Evolutionary conservation across 2,113 vertebrate genomes (phyloP), one percentile per base, ranked within the genome.

Genomic region (Oncorhynchus kisutch): DNA sequence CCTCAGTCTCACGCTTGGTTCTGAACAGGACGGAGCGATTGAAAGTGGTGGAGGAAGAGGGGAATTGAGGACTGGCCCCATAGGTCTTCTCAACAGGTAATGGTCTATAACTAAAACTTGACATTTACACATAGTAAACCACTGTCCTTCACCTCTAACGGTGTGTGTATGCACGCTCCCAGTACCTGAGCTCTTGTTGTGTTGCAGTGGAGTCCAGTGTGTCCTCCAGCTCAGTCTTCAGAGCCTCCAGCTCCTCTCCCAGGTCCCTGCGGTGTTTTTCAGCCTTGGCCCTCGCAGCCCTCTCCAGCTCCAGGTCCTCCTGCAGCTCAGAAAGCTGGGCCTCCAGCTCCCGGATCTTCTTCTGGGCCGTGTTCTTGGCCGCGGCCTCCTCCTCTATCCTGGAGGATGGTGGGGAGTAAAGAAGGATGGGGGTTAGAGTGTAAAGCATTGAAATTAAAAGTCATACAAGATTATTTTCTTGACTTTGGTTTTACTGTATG

Each of bases 171-270:
- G 20, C 1, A 18, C 4, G 1, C 51, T 6, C 45, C 16, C 0
- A 0, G 71, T 88, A 99, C 98, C 97, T 96, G 77, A 99, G 95
- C 77, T 98, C 97, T 84, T 98, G 96, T 82, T 99, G 97, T 31
- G 95, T 94, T n/a, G 96, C 97, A 0, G 98, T 98, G 4, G 97
- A 94, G 85, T 99, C 97, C 84, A 97, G 81, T 0, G 96, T 99
- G 89, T 99, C 97, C 82, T 99, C 96, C 81, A 99, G 84, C 83
- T 99, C 97, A 0, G 96, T 98, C 87, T 98, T 99, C 60, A 99
- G 86, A 0, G 97, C 97, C 82, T 99, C 98, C 78, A 99, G 91
- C 86, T 99, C 98, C 81, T 99, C 97, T 24, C 95, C 95, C 11
- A 99, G 93, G 79, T 99, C 98, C 72, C 96, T 87, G 34, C 96